Percentiles rank a stretch among this genome's conserved stretches.
Evolutionary conservation across 2,797 vertebrate genomes (phyloP).

Genomic region (Sarcophilus harrisii): DNA sequence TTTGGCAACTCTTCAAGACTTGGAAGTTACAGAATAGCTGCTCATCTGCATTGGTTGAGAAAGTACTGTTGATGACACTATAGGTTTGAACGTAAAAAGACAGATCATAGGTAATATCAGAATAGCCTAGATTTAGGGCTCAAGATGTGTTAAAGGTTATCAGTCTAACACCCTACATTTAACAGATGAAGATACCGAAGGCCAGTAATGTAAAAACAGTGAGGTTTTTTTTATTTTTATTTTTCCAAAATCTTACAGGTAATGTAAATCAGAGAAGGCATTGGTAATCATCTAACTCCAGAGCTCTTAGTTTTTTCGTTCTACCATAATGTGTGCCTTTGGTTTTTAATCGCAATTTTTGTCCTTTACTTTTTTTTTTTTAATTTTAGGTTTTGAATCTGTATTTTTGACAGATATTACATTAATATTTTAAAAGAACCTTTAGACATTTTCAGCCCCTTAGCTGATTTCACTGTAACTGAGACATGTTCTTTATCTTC

Average conservation of each 20-base stretch:
- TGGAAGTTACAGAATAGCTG: neutral
- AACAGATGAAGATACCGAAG: neutral
- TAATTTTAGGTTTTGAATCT: conserved; percentile 48
- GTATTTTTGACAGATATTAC: neutral
- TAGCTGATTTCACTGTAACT: conserved; percentile 56
- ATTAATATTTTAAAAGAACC: neutral
- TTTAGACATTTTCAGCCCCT: conserved; percentile 19
- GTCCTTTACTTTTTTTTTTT: conserved; percentile 44
- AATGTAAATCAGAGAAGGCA: neutral
- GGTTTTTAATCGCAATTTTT: neutral
- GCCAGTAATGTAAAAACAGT: neutral
- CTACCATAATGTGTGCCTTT: neutral
- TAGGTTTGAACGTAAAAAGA: neutral
- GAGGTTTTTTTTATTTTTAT: neutral
- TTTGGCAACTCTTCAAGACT: neutral
- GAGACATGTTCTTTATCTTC: conserved; percentile 61
- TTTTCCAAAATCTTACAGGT: neutral
- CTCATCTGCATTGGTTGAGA: neutral
- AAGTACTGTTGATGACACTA: neutral
- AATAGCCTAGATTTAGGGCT: neutral
- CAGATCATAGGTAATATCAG: neutral
- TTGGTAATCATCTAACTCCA: neutral
- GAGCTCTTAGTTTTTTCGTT: neutral
- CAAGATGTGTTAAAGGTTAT: neutral
- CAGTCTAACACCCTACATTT: neutral